A percentile compares a stretch with the other conserved stretches of the same genome.
These are phyloP conservation scores for Drosophila austrosaltans DNA, from an alignment of 2,888 invertebrate genomes.

Conservation along the genomic window DNA sequence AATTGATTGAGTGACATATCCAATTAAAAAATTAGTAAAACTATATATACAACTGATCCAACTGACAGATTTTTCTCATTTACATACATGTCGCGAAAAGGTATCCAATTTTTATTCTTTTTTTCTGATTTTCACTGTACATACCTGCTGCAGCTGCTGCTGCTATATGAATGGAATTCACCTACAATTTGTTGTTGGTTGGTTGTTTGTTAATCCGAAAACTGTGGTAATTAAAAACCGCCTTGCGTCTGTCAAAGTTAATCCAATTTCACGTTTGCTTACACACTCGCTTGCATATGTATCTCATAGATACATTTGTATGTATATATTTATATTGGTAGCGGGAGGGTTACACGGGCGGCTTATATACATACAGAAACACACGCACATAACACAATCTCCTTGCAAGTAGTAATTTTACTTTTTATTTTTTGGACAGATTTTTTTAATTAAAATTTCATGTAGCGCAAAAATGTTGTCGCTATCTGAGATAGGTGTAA, in stretches of 20 bases:
- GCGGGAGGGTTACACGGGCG: too few relatives aligned
- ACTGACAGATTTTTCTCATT: background rate
- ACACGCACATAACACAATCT: slow-evolving; percentile 23
- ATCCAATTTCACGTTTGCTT: slow-evolving; percentile 72
- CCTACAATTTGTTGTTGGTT: slow-evolving; percentile 28
- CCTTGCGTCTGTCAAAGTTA: slow-evolving; percentile 68
- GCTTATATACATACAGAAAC: slow-evolving; percentile 32
- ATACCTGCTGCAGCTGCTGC: background rate
- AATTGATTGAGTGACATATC: slow-evolving; percentile 32
- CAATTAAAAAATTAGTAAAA: slow-evolving; percentile 30
- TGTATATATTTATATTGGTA: background rate
- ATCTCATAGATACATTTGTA: slow-evolving; percentile 25
- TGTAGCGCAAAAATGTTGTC: slow-evolving; percentile 68
- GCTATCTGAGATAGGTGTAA: slow-evolving; percentile 33
- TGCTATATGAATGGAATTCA: slow-evolving; percentile 3
- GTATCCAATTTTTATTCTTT: too few relatives aligned
- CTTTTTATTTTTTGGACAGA: slow-evolving; percentile 69
- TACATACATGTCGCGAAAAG: background rate
- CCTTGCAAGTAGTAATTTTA: slow-evolving; percentile 50
- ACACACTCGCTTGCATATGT: slow-evolving; percentile 26
- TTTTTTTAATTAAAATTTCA: slow-evolving; percentile 79
- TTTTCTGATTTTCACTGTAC: too few relatives aligned
- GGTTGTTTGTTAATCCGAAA: slow-evolving; percentile 44
- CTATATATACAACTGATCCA: background rate
- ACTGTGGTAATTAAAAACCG: slow-evolving; percentile 64